Percentiles rank a stretch among this genome's conserved stretches.
phyloP scores from a whole-genome alignment of 2,113 vertebrate species.

The Anas platyrhynchos region DNA sequence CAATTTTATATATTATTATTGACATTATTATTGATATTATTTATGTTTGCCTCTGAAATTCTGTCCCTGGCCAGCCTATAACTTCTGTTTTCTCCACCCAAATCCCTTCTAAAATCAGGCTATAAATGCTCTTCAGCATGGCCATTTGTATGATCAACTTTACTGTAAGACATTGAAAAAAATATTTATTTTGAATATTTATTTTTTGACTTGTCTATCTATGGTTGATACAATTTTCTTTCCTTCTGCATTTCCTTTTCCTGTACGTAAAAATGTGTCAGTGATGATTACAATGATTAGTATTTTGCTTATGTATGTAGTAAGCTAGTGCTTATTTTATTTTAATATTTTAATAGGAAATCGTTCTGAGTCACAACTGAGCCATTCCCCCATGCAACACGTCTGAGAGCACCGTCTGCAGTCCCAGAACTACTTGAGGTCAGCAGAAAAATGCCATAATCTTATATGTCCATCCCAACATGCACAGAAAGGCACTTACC shows the following conservation, averaged over 20 bases:
- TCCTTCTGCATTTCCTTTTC: background rate
- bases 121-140: background rate
- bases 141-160: background rate
- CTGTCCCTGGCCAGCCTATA: background rate
- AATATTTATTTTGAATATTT: background rate
- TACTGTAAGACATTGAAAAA: background rate
- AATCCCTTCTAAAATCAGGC: background rate
- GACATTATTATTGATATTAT: background rate
- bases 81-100: background rate
- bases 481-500: conserved; percentile 49
- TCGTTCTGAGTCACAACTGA: conserved; percentile 33
- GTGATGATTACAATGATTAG: background rate
- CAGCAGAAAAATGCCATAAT: conserved; percentile 1
- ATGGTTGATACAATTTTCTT: background rate
- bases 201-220: background rate
- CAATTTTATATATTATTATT: too few species aligned
- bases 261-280: background rate
- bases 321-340: background rate
- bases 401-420: conserved; percentile 33
- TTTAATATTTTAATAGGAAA: conserved; percentile 53
- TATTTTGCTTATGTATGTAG: conserved; percentile 23
- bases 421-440: conserved; percentile 17
- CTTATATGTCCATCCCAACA: conserved; percentile 37
- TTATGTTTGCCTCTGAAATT: background rate
- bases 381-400: background rate